These are phyloP conservation scores for Nomia melanderi DNA, from an alignment of 1,140 invertebrate species.

Conservation along the genomic window DNA sequence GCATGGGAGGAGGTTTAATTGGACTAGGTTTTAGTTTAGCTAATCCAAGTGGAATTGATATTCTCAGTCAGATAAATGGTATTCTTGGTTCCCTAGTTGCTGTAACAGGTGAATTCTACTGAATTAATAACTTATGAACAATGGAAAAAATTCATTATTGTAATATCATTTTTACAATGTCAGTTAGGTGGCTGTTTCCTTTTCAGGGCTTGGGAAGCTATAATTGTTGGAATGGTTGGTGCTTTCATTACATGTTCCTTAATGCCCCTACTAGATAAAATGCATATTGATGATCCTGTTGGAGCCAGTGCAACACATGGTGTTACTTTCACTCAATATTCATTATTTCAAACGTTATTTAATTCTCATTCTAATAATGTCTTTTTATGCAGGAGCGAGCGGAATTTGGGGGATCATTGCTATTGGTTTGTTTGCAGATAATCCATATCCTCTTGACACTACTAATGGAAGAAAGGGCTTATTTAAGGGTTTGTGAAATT, in stretches of 20 bases:
- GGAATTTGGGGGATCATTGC: constrained; percentile 89
- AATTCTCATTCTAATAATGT: constrained; percentile 9
- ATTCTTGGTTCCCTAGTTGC: constrained; percentile 92
- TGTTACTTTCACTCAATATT: constrained; percentile 50
- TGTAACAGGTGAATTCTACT: constrained; percentile 85
- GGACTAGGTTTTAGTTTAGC: constrained; percentile 87
- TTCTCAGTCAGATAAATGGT: constrained; percentile 94
- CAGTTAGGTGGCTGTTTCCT: constrained; percentile 91
- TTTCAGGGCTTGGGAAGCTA: constrained; percentile 91
- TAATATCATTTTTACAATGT: constrained; percentile 4
- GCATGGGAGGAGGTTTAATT: constrained; percentile 92
- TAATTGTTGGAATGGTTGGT: constrained; percentile 91
- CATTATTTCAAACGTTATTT: background rate
- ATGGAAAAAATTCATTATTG: background rate
- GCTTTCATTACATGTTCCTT: constrained; percentile 86
- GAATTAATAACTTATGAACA: background rate
- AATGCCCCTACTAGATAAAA: constrained; percentile 88
- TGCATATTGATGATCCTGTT: constrained; percentile 94
- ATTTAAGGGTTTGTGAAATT: constrained; percentile 85
- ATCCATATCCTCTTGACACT: constrained; percentile 89
- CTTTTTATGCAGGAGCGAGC: constrained; percentile 74
- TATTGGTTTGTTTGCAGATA: constrained; percentile 94
- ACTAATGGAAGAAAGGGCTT: constrained; percentile 89
- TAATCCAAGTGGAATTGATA: constrained; percentile 88
- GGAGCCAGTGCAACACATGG: constrained; percentile 94